Conservation (phyloP, 2,888 invertebrate species). For the Biston betularia region DNA sequence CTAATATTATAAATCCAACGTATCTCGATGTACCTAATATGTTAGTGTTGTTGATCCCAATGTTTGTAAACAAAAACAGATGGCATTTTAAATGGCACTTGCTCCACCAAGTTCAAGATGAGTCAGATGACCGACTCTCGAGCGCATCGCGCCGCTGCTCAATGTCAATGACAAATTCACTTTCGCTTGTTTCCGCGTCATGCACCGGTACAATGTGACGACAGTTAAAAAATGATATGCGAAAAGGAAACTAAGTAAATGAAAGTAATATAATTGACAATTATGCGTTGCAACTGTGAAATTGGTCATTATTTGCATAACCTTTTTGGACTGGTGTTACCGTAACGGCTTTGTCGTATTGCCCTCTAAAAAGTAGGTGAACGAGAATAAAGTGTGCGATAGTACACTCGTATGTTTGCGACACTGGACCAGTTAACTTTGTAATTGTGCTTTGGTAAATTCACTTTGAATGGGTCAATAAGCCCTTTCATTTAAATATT, state of each 20-base stretch:
- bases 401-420: conserved; percentile 57
- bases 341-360: conserved; percentile 56
- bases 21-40: no score
- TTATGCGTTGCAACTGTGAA: conserved; percentile 38
- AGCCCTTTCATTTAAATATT: conserved; percentile 30
- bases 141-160: conserved; percentile 58
- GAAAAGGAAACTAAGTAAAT: conserved; percentile 30
- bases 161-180: conserved; percentile 77
- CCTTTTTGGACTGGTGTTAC: conserved; percentile 53
- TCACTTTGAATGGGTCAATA: conserved; percentile 53
- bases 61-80: conserved; percentile 49
- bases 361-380: conserved; percentile 75
- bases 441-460: conserved; percentile 55
- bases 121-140: conserved; percentile 49
- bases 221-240: conserved; percentile 37
- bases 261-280: conserved; percentile 33
- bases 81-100: conserved; percentile 59
- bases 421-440: conserved; percentile 63
- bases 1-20: conserved; percentile 1
- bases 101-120: conserved; percentile 80
- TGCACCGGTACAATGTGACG: conserved; percentile 36
- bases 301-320: conserved; percentile 52
- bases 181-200: conserved; percentile 66
- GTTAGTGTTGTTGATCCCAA: conserved; percentile 16
- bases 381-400: conserved; percentile 51